Percentiles rank a stretch among this genome's conserved stretches.
Conservation (phyloP, 2,888 invertebrate species). For the Rhamnusium bicolor region DNA sequence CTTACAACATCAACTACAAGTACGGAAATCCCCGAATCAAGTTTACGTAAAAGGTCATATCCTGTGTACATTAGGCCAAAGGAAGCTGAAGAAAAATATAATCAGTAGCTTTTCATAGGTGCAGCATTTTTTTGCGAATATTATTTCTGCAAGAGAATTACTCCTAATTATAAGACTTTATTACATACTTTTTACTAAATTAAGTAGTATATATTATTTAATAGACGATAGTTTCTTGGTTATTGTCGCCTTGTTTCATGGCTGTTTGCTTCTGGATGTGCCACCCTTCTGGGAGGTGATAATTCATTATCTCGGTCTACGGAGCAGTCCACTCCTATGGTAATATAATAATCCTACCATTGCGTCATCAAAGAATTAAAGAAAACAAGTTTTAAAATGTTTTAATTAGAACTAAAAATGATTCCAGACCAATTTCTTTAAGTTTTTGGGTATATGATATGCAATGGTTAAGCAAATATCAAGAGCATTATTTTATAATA, state of each 20-base stretch:
- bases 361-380: too few relatives aligned
- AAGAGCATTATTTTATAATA: too few relatives aligned
- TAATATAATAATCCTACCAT: too few relatives aligned
- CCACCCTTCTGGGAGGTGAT: too few relatives aligned
- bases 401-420: too few relatives aligned
- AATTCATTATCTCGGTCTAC: too few relatives aligned
- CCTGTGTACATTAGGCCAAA: constrained; percentile 45
- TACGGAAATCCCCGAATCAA: constrained; percentile 38
- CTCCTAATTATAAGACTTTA: neutral
- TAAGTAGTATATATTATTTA: neutral
- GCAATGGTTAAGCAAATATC: too few relatives aligned
- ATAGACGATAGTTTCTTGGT: neutral
- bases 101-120: neutral
- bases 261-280: neutral
- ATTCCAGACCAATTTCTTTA: too few relatives aligned
- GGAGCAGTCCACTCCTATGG: too few relatives aligned
- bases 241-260: neutral
- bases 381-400: too few relatives aligned
- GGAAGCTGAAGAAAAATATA: constrained; percentile 41
- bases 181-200: neutral
- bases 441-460: too few relatives aligned
- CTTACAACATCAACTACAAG: constrained; percentile 36
- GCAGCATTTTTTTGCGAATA: neutral
- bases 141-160: neutral
- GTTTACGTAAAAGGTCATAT: constrained; percentile 49